Base-by-base conservation (phyloP, 2,113 vertebrate species). In the Mystacornis crossleyi region DNA sequence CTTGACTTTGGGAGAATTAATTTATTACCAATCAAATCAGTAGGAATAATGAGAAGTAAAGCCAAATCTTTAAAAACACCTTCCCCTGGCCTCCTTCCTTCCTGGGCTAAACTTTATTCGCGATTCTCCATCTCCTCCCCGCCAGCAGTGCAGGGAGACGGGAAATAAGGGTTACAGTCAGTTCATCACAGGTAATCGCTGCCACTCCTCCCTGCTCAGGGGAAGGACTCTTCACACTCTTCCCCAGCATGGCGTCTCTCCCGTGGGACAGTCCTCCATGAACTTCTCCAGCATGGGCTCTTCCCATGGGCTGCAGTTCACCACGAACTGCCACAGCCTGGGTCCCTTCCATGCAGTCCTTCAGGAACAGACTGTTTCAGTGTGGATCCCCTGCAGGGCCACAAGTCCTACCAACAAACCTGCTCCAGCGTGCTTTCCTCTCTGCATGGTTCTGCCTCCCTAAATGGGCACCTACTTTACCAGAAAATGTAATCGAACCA, bases 401-500 rank as follows among this genome's bases (percentile, higher is more conserved):
- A 6, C 17, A 43, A 17, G 38, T 43, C n/a, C 47, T 51, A 5
- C 31, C 36, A 71, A 48, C 33, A 58, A 43, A 31, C 16, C 9
- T 71, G 16, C 55, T 36, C 33, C 38, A 45, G 33, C 1, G 2
- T 53, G 38, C 10, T 31, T 11, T 72, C 26, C 16, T 34, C n/a
- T 83, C 47, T 53, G 17, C 38, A 45, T 25, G 12, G 33, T 72
- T 40, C 25, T 31, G 16, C 20, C 43, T 80, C 21, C n/a, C 20
- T 65, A 77, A 88, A 75, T 26, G 2, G 14, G 34, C 38, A 31
- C 69, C 38, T 82, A 3, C 65, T 88, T 81, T 78, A 57, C 24
- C 38, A 90, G 61, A 93, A 95, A 82, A 51, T 21, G 45, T 86
- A 86, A 64, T 43, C 82, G 51, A 90, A 79, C 53, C 17, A 69